These are phyloP conservation scores for Nycticryphes semicollaris DNA, from an alignment of 2,113 vertebrate genomes.

Conservation along the genomic window DNA sequence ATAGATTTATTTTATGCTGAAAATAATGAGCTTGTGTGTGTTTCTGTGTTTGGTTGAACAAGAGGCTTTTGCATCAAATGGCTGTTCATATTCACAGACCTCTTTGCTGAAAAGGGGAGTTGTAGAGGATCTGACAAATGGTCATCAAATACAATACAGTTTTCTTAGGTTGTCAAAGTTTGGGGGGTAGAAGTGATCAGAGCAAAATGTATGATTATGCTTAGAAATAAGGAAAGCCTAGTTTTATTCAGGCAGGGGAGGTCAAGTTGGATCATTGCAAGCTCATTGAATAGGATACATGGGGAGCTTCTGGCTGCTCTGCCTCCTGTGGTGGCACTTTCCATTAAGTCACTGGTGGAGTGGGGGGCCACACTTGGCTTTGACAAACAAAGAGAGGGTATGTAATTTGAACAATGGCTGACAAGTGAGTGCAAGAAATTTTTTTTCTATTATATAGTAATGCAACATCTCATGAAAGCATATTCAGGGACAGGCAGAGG, in stretches of 20 bases:
- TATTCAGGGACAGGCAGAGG: not conserved
- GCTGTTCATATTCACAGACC: not conserved
- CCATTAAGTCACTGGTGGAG: not conserved
- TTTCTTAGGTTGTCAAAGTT: not conserved
- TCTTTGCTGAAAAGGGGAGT: not conserved
- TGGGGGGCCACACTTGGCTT: not conserved
- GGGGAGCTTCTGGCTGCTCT: not conserved
- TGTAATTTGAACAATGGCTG: not conserved
- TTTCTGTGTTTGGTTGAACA: not conserved
- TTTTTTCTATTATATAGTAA: not conserved
- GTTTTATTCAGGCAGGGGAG: not conserved
- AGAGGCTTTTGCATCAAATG: not conserved
- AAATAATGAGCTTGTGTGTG: not conserved
- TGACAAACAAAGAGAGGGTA: not conserved
- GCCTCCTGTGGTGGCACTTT: rapidly evolving
- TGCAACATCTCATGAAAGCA: not conserved
- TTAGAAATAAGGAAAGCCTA: not conserved
- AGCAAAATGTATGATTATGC: not conserved
- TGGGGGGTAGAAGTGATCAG: not conserved
- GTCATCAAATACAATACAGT: not conserved
- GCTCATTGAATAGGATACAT: not conserved
- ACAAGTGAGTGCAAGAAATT: not conserved
- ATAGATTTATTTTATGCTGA: conserved; percentile 19
- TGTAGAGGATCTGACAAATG: not conserved
- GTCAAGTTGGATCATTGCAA: not conserved